These are phyloP conservation scores for Terebella lapidaria DNA, from an alignment of 2,888 invertebrate species.

Conservation along the genomic window DNA sequence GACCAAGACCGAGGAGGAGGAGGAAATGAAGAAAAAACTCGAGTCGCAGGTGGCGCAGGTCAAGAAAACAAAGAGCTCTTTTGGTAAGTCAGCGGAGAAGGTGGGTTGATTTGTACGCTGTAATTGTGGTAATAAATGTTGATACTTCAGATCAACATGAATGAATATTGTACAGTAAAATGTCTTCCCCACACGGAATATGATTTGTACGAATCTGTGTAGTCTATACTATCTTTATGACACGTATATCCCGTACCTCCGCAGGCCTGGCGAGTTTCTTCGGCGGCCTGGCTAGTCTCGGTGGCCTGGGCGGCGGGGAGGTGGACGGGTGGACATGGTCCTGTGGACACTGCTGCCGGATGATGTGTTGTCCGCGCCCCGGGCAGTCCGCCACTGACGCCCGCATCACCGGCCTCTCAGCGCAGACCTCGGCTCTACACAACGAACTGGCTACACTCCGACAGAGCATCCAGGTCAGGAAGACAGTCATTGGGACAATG, in stretches of 20 bases:
- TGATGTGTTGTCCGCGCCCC: conserved; percentile 6
- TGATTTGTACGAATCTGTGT: too few relatives aligned
- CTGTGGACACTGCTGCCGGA: neutral
- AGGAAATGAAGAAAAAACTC: conserved; percentile 5
- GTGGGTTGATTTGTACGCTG: too few relatives aligned
- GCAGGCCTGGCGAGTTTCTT: neutral
- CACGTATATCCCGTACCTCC: too few relatives aligned
- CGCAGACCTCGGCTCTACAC: neutral
- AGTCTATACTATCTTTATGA: too few relatives aligned
- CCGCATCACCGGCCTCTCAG: neutral
- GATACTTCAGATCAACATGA: too few relatives aligned
- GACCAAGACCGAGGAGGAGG: conserved; percentile 7
- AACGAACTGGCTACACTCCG: too few relatives aligned
- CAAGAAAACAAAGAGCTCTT: conserved; percentile 10
- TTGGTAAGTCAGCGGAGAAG: too few relatives aligned
- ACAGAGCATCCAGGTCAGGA: too few relatives aligned
- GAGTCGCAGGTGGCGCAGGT: conserved; percentile 3
- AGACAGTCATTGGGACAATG: too few relatives aligned
- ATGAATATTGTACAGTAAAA: too few relatives aligned
- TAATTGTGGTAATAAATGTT: too few relatives aligned
- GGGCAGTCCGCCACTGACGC: neutral
- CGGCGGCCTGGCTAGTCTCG: neutral
- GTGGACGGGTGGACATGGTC: neutral
- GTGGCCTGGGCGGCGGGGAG: neutral
- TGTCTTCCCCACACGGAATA: too few relatives aligned